phyloP scores from a whole-genome alignment of 2,113 vertebrate species.

The Zosterops japonicus region DNA sequence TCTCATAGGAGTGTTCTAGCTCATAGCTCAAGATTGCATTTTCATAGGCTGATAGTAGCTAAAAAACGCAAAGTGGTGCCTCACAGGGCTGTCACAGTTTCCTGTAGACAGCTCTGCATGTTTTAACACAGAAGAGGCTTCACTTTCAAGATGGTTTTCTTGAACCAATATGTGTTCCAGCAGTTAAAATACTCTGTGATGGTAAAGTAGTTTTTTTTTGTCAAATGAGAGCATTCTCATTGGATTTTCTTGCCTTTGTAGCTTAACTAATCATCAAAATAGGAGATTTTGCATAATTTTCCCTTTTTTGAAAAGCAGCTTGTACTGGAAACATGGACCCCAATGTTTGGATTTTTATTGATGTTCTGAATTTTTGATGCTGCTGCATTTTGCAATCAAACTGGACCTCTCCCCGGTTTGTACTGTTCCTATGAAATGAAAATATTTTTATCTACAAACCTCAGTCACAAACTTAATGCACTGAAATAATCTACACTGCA shows the following conservation, averaged over 20 bases:
- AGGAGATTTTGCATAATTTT: background rate
- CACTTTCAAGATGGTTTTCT: background rate
- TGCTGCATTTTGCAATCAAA: background rate
- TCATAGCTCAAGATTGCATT: background rate
- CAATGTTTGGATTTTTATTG: background rate
- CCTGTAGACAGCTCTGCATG: background rate
- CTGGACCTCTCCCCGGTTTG: background rate
- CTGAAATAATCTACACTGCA: background rate
- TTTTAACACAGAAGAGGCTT: background rate
- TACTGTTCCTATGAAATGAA: background rate
- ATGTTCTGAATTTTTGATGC: background rate
- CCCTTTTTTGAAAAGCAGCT: background rate
- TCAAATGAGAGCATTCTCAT: background rate
- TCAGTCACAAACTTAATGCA: background rate
- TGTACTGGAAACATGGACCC: background rate
- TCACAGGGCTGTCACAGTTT: background rate
- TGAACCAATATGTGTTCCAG: background rate
- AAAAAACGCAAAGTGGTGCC: background rate
- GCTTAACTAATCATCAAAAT: background rate
- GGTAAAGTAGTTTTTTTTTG: background rate
- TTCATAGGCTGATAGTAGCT: background rate
- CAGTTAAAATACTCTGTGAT: background rate
- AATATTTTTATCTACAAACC: background rate
- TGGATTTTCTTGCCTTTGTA: background rate
- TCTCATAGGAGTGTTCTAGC: background rate